Conservation (phyloP, 2,113 vertebrate genomes). For the Progne subis region DNA sequence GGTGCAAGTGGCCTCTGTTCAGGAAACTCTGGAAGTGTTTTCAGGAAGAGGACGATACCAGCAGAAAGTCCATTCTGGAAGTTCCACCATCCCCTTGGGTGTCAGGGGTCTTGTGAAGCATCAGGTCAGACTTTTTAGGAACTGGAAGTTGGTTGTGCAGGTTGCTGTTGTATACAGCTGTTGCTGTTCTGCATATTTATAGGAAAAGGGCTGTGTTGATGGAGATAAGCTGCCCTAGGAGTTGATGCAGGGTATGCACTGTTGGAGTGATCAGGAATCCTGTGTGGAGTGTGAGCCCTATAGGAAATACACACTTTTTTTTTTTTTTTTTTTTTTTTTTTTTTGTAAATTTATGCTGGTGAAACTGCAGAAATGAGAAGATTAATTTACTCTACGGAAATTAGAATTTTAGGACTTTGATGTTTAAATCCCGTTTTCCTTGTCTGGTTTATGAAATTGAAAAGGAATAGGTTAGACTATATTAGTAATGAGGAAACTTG, state of each 20-base stretch:
- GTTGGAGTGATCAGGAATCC: neutral
- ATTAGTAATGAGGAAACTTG: neutral
- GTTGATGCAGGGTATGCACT: neutral
- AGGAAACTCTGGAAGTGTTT: neutral
- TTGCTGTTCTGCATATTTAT: neutral
- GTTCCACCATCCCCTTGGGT: neutral
- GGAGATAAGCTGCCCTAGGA: neutral
- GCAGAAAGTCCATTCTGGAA: fast-evolving
- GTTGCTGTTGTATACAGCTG: neutral
- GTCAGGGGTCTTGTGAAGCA: neutral
- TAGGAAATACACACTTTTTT: neutral
- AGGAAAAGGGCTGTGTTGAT: neutral
- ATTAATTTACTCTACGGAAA: neutral
- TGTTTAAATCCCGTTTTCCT: constrained; percentile 41
- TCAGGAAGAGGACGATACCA: neutral
- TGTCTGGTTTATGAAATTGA: constrained; percentile 17
- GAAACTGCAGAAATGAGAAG: neutral
- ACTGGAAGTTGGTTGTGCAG: neutral
- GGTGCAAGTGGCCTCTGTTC: neutral
- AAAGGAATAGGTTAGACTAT: neutral
- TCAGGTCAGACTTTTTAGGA: fast-evolving
- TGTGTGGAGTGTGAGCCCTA: neutral
- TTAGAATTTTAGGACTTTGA: constrained; percentile 7
- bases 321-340: too few species aligned
- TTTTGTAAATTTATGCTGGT: neutral